These are phyloP conservation scores for Adelphocoris suturalis DNA, from an alignment of 2,888 invertebrate genomes.

Conservation along the genomic window DNA sequence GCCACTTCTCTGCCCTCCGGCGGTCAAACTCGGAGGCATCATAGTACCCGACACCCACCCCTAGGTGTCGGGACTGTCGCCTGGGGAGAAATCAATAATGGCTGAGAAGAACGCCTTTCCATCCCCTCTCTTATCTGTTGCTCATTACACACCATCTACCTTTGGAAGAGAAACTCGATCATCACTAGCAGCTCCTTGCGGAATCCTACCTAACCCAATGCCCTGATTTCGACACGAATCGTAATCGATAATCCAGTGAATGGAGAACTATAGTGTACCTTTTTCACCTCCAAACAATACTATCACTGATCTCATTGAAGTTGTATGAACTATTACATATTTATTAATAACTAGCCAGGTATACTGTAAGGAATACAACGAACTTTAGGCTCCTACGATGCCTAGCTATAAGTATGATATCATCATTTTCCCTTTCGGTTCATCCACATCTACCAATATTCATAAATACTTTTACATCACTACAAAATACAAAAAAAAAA, in stretches of 20 bases:
- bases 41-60: not conserved
- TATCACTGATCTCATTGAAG: not conserved
- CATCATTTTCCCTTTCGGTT: no score
- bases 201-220: constrained; percentile 53
- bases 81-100: constrained; percentile 54
- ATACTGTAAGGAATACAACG: no score
- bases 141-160: constrained; percentile 63
- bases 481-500: no score
- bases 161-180: constrained; percentile 47
- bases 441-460: no score
- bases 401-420: no score
- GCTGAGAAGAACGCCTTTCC: constrained; percentile 55
- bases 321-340: no score
- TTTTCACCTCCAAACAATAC: not conserved
- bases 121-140: constrained; percentile 59
- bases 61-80: constrained; percentile 46
- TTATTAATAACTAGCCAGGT: no score
- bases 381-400: no score
- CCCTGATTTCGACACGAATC: constrained; percentile 18
- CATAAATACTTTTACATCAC: no score
- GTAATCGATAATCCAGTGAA: constrained; percentile 11
- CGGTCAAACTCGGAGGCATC: not conserved
- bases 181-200: constrained; percentile 1
- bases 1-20: not conserved
- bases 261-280: not conserved